Evolutionary conservation across 2,888 invertebrate genomes (phyloP), one percentile per base, ranked within the genome.

Genomic region (Teleogryllus oceanicus): DNA sequence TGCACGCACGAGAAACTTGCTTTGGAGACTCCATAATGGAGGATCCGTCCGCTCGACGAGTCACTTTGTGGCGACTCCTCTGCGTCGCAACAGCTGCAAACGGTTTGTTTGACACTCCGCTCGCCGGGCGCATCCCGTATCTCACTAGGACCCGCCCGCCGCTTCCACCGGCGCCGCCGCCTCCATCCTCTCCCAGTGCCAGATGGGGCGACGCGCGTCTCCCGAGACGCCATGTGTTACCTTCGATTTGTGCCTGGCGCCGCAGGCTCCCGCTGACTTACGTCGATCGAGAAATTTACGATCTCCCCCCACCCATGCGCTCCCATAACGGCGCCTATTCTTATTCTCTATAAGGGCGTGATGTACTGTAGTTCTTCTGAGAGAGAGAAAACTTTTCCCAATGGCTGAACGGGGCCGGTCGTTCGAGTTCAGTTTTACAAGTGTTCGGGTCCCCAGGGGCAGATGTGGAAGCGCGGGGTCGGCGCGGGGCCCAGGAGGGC

Each of bases 221-320:
- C 62, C n/a, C 37, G 37, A 37, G 37, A 37, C 37, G 37, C 62
- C 62, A 62, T 62, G 62, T 62, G 62, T 62, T 62, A 62, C 62
- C 62, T 62, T 62, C 62, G 62, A 62, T 62, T 62, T 62, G 62
- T 62, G 62, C 62, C 62, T 62, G 62, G 62, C 62, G 62, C 62
- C 62, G 62, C 62, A n/a, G 62, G 62, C 62, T 18, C 37, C 62
- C 62, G 62, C 62, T 62, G 62, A 62, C 62, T 62, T 37, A n/a
- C 62, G 62, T 62, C 62, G 62, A 62, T 62, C 62, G n/a, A 13
- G n/a, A 62, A n/a, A 62, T 62, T 62, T 62, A 62, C 62, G 62
- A 62, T 8, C 62, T n/a, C 62, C 62, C 62, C n/a, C 62, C 62
- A 13, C 62, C n/a, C 62, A 13, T n/a, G 16, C 1, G n/a, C 62